Conservation (phyloP, 2,797 vertebrate species). For the Spinibarbus caldwelli region DNA sequence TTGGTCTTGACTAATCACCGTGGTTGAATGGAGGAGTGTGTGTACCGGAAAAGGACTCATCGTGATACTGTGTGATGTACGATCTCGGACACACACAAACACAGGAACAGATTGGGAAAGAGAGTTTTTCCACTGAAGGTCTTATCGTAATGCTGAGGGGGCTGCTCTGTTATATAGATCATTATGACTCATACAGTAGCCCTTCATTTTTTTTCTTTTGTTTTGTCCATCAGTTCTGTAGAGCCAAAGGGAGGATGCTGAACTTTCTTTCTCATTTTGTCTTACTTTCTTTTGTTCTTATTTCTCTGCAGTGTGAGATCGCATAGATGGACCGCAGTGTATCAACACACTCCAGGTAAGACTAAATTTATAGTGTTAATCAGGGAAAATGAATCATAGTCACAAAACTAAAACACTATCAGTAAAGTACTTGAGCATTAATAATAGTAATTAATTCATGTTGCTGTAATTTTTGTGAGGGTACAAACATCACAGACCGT, state of each 20-base stretch:
- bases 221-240: neutral
- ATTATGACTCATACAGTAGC: conserved; percentile 46
- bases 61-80: conserved; percentile 7
- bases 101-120: neutral
- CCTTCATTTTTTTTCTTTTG: neutral
- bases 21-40: conserved; percentile 34
- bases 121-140: conserved; percentile 23
- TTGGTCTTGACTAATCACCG: conserved; percentile 35
- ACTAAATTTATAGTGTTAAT: neutral
- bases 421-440: neutral
- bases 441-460: neutral
- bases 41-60: conserved; percentile 25
- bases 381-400: neutral
- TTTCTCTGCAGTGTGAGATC: conserved; percentile 10
- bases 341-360: conserved; percentile 24
- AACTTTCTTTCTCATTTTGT: neutral
- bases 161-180: conserved; percentile 41
- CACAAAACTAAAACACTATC: neutral
- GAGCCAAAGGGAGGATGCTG: neutral
- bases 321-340: conserved; percentile 4
- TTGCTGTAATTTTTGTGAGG: neutral
- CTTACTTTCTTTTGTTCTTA: neutral
- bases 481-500: neutral
- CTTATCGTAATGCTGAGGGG: conserved; percentile 34
- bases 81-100: conserved; percentile 15